Base-by-base conservation (phyloP, 2,888 invertebrate genomes). In the Endotricha flammealis region DNA sequence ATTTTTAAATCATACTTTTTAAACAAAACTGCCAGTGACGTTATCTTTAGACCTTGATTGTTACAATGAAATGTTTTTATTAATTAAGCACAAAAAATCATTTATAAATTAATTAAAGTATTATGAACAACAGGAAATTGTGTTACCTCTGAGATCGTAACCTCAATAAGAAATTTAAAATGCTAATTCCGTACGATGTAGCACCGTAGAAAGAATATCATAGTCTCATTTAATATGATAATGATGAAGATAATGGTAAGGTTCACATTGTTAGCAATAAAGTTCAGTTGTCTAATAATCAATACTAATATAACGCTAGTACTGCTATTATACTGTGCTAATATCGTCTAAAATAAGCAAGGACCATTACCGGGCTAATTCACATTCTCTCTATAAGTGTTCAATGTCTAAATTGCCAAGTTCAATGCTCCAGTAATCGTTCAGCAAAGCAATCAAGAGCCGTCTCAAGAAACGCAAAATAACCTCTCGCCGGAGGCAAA, bases 391-490 rank as follows among this genome's bases (percentile, higher is more conserved):
- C 42, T 28, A 51, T 52, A 44, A 49, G 53, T 53, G 8, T 32
- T 23, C 24, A 29, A 38, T 33, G 20, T 54, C 54, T 50, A 57
- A 68, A 64, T 56, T 48, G 47, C 48, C 55, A 73, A 75, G 80
- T 80, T 81, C 80, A 81, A 73, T 65, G 74, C 66, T 71, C 79
- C 53, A 64, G 57, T 68, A 67, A 65, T 70, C 61, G 67, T 62
- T 71, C 58, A 64, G 62, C 65, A 52, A 48, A 65, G 71, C 66
- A 68, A 72, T 76, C 66, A 68, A 65, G 56, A 67, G 62, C 58
- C 63, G 56, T 61, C 71, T 74, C 67, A 72, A 75, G 71, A 75
- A 76, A 73, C 66, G 70, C 69, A 69, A 74, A 75, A 75, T 68
- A 76, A 76, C 72, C 57, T 70, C 57, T 65, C 50, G 71, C 67